Conservation (phyloP, 2,888 invertebrate genomes). For the Agriopis leucophaearia region DNA sequence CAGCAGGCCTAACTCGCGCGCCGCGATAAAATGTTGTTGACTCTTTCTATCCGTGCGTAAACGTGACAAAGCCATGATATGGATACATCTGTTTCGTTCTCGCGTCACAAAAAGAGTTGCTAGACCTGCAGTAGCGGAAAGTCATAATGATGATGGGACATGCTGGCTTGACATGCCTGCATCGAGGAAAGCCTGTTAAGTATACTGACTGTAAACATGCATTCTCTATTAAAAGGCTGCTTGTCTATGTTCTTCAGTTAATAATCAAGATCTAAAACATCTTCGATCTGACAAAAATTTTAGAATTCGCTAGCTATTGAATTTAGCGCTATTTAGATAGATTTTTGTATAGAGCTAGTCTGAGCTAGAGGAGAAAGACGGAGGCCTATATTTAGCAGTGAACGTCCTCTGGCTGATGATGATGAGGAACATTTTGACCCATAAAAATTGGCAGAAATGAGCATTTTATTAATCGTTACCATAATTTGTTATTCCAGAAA, state of each 20-base stretch:
- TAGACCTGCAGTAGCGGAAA: too few relatives aligned
- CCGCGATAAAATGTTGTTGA: too few relatives aligned
- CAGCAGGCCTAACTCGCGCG: too few relatives aligned
- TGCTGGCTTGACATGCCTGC: not conserved
- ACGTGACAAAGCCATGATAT: too few relatives aligned
- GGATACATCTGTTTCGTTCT: too few relatives aligned
- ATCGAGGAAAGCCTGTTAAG: not conserved
- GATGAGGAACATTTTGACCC: too few relatives aligned
- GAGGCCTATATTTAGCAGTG: too few relatives aligned
- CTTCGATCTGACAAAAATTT: not conserved
- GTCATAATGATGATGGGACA: too few relatives aligned
- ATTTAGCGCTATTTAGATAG: not conserved
- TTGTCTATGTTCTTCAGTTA: not conserved
- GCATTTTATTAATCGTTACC: constrained; percentile 1
- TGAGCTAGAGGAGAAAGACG: not conserved
- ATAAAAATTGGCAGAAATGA: not conserved
- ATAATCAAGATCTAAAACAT: not conserved
- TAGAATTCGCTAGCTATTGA: not conserved
- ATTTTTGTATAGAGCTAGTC: too few relatives aligned
- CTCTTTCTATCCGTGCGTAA: too few relatives aligned
- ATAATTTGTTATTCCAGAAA: constrained; percentile 31
- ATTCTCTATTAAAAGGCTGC: not conserved
- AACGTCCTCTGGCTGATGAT: too few relatives aligned
- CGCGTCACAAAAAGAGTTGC: too few relatives aligned
- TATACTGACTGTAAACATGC: not conserved